Evolutionary conservation across 1,140 invertebrate species (phyloP), one percentile per base, ranked within the genome.

Genomic region (Pentalonia nigronervosa): DNA sequence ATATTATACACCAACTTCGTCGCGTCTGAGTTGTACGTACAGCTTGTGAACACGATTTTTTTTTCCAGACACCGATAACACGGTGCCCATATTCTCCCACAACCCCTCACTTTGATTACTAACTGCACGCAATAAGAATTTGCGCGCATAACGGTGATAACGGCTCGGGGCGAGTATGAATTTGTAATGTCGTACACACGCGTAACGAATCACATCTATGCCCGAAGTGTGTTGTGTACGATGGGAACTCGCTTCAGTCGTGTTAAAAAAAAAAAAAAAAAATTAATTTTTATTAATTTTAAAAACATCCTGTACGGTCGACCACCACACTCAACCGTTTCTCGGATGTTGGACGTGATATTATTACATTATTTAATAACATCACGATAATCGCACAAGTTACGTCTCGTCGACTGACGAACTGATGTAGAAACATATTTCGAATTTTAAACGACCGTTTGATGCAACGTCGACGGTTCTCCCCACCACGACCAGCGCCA

Each of bases 81-180:
- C 41, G 41, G 2, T 4, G 41, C 1, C 60, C 11, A n/a, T 17
- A 0, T 76, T 30, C 60, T 76, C 30, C 1, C 4, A 0, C n/a
- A 76, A 1, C 17, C 21, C 20, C 60, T n/a, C 21, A 30, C 11
- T 67, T 30, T 17, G 4, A 6, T 11, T 30, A 11, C 30, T n/a
- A 9, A 76, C 30, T 76, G 60, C 30, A 67, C 30, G 30, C 60
- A 6, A n/a, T n/a, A 76, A 6, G 60, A 76, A n/a, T n/a, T n/a
- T 53, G n/a, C 30, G 30, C 60, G 23, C 23, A 11, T 30, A 41
- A 36, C 36, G 34, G 81, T 17, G 84, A 48, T 48, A 34, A 60
- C 89, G 89, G 25, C 53, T 67, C 53, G 89, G 36, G 89, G 89
- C 89, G 89, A 90, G 89, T 90, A 90, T 90, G 56, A 90, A 90